Conservation (phyloP, 2,888 invertebrate species). For the Arrhopalites spinosus region DNA sequence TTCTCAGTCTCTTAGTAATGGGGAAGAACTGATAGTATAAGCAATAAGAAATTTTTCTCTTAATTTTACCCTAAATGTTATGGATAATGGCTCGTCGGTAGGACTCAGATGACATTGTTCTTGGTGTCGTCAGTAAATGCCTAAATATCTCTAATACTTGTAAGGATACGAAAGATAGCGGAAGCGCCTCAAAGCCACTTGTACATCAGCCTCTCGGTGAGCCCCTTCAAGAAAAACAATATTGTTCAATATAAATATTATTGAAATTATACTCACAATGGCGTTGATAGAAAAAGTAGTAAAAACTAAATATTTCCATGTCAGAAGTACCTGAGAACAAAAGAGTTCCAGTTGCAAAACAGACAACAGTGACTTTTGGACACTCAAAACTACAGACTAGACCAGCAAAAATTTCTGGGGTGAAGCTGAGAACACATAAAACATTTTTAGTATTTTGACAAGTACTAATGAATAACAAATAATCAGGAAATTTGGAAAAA, state of each 20-base stretch:
- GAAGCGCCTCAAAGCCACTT: slow-evolving; percentile 3
- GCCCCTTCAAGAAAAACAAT: neutral
- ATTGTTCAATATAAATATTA: neutral
- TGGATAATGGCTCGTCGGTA: too few relatives aligned
- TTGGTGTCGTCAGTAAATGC: too few relatives aligned
- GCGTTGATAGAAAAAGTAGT: neutral
- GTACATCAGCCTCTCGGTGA: slow-evolving; percentile 8
- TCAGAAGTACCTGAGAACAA: slow-evolving; percentile 16
- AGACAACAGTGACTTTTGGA: slow-evolving; percentile 15
- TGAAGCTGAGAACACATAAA: too few relatives aligned
- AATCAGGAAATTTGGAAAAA: too few relatives aligned
- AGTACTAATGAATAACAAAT: too few relatives aligned
- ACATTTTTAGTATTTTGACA: too few relatives aligned
- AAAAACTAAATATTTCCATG: neutral
- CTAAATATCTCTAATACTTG: slow-evolving; percentile 1
- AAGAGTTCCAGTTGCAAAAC: slow-evolving; percentile 18
- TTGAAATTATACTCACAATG: too few relatives aligned
- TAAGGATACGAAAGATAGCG: slow-evolving; percentile 3
- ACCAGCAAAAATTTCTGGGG: slow-evolving; percentile 7
- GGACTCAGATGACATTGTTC: too few relatives aligned
- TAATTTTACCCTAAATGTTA: too few relatives aligned
- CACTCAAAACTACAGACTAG: slow-evolving; percentile 17
- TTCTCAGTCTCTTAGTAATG: too few relatives aligned
- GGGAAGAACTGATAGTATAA: too few relatives aligned
- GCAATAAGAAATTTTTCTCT: too few relatives aligned